phyloP scores from a whole-genome alignment of 2,797 vertebrate genomes.

The Myotis daubentonii region DNA sequence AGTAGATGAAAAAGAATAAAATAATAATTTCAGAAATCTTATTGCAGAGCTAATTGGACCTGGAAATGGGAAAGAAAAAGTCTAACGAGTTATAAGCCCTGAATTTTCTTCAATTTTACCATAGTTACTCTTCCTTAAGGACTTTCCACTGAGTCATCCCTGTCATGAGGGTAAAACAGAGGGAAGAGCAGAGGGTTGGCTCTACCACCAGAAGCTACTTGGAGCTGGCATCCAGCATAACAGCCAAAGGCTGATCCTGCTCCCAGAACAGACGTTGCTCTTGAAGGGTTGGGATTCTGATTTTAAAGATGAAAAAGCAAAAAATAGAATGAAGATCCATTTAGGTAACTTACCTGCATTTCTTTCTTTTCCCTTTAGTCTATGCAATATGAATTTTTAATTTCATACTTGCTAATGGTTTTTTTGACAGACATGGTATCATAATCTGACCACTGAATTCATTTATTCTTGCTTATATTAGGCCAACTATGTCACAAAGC shows the following conservation, averaged over 20 bases:
- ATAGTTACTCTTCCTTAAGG: neutral
- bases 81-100: neutral
- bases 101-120: neutral
- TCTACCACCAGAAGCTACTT: neutral
- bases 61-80: slow-evolving; percentile 2
- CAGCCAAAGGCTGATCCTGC: neutral
- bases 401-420: neutral
- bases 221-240: neutral
- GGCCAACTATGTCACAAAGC: neutral
- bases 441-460: neutral
- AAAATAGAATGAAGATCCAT: neutral
- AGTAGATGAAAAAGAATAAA: neutral
- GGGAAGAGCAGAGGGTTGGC: no score
- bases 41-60: neutral
- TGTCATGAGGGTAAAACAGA: neutral
- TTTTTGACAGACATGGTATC: neutral
- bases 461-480: neutral
- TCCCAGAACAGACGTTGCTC: neutral
- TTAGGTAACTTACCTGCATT: neutral
- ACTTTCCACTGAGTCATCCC: neutral
- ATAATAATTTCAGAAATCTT: slow-evolving; percentile 6
- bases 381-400: neutral
- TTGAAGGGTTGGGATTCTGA: neutral
- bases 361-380: neutral
- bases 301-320: neutral